Base-by-base conservation (phyloP, 2,888 invertebrate species). In the Andrena haemorrhoa region DNA sequence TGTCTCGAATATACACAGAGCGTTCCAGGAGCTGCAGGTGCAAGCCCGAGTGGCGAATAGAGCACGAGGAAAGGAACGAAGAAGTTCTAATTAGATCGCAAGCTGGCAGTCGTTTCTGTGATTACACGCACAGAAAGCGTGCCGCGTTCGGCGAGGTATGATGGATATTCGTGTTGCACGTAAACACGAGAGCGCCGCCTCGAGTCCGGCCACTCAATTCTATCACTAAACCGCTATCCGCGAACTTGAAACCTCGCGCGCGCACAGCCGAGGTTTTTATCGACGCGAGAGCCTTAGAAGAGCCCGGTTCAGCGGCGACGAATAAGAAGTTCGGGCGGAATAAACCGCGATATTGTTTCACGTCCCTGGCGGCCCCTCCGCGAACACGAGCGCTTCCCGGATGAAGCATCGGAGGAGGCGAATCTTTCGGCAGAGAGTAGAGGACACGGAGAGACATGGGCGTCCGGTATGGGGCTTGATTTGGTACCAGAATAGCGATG, bases 401-500 rank as follows among this genome's bases (percentile, higher is more conserved):
- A 26, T n/a, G 80, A 75, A 65, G 49, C 64, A 65, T 68, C 71
- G 41, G 60, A 26, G 56, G 49, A 8, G 63, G 70, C 63, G 79
- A 75, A 79, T 74, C 75, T 82, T 77, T 73, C 71, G 26, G 29
- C 41, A 63, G 56, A 65, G 80, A 64, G 74, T 29, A 66, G 68
- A 68, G 79, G 75, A 84, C 75, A 75, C 69, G 63, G 68, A 76
- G 86, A 79, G 80, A 84, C 78, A 84, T 71, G 75, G 75, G 66
- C 35, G 75, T 64, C 72, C 74, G 79, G 75, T 51, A 69, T 79
- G 70, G 63, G 75, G 86, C 84, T 84, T 89, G 90, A 91, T 90
- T 91, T 90, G 90, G 86, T 87, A 89, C 79, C 79, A 84, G 88
- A 83, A 85, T 75, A 73, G 84, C 78, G 85, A 83, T 87, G 87